Conservation (phyloP, 2,113 vertebrate species). For the Siphamia tubifer region DNA sequence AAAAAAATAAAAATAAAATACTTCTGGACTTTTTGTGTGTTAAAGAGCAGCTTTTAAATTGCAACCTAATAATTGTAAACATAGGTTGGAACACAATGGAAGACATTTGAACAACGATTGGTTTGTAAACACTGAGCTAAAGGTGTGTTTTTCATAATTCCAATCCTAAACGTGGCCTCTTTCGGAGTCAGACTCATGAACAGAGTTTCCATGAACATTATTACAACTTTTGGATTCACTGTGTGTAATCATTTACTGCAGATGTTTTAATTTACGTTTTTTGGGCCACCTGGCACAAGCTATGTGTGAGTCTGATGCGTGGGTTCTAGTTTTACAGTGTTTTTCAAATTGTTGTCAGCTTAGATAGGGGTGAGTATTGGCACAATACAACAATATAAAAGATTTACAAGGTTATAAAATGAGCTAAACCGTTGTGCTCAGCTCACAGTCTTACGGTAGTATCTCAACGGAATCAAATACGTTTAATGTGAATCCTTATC, state of each 20-base stretch:
- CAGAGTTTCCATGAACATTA: not conserved
- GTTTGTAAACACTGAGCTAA: constrained; percentile 18
- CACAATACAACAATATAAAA: constrained; percentile 5
- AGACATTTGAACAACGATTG: no score
- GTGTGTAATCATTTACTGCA: not conserved
- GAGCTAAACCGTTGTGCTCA: not conserved
- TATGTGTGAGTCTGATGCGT: constrained; percentile 6
- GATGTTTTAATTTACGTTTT: constrained; percentile 20
- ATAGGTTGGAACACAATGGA: no score
- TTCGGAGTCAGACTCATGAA: not conserved
- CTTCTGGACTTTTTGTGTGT: no score
- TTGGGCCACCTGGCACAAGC: not conserved
- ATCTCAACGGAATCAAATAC: not conserved
- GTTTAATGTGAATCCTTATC: no score
- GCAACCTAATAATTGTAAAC: no score
- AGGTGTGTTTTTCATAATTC: constrained; percentile 19
- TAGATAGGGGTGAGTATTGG: not conserved
- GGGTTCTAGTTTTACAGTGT: constrained; percentile 21
- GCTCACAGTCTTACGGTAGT: not conserved
- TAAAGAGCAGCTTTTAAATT: no score
- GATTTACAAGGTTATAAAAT: constrained; percentile 34
- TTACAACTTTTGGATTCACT: not conserved
- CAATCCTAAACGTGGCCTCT: not conserved
- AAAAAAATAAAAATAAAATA: no score
- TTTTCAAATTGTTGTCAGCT: constrained; percentile 47